Evolutionary conservation across 2,797 vertebrate species (phyloP).

Genomic region (Falco concolor): DNA sequence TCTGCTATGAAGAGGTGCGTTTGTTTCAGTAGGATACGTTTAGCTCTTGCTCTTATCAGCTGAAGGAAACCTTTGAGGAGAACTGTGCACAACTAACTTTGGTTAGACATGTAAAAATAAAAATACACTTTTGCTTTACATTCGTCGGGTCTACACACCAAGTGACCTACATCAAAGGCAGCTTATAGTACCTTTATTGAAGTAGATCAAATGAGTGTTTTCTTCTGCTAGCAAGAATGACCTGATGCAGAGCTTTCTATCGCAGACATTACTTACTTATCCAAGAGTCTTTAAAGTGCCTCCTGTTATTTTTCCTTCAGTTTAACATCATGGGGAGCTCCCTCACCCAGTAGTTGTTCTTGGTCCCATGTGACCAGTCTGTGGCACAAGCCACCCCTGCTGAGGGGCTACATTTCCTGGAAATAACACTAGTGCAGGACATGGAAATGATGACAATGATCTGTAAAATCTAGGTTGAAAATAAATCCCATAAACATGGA

Average conservation of each 20-base stretch:
- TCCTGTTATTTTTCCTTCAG: not conserved
- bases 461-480: not conserved
- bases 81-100: not conserved
- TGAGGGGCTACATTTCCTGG: not conserved
- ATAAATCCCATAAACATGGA: not conserved
- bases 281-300: not conserved
- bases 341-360: not conserved
- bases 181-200: not conserved
- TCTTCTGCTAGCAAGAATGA: not conserved
- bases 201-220: not conserved
- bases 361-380: not conserved
- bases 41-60: not conserved
- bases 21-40: fast-evolving
- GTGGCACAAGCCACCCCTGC: not conserved
- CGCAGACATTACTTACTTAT: not conserved
- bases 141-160: not conserved
- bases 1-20: not conserved
- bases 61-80: not conserved
- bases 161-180: not conserved
- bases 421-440: not conserved
- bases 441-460: not conserved
- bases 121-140: not conserved
- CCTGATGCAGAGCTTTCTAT: not conserved
- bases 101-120: not conserved
- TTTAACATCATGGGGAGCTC: not conserved